A percentile compares a stretch with the other conserved stretches of the same genome.
Conservation (phyloP, 2,888 invertebrate genomes). For the Lacanobia wlatinum region DNA sequence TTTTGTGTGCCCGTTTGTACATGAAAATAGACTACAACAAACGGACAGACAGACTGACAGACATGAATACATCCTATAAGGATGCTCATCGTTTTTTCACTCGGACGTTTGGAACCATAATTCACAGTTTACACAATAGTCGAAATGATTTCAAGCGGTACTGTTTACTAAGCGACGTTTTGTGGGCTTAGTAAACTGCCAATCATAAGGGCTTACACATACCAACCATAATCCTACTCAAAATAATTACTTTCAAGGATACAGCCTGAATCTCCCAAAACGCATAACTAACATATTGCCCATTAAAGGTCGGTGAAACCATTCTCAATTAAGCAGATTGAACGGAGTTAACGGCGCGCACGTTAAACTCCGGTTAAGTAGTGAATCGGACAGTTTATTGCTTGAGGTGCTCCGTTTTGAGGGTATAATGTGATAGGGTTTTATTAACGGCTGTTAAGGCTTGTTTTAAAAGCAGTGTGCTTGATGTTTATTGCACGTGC, state of each 20-base stretch:
- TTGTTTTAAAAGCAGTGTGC: constrained; percentile 65
- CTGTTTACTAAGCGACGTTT: not conserved
- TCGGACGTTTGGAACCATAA: too few species aligned
- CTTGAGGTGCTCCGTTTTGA: constrained; percentile 79
- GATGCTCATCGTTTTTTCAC: too few species aligned
- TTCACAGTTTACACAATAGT: too few species aligned
- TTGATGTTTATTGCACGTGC: constrained; percentile 66
- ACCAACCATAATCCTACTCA: constrained; percentile 42
- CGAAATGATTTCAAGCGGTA: not conserved
- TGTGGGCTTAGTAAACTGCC: constrained; percentile 3
- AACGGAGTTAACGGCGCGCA: constrained; percentile 82
- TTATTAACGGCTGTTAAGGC: constrained; percentile 68
- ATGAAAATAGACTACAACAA: too few species aligned
- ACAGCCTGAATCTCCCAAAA: constrained; percentile 60
- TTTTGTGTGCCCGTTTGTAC: too few species aligned
- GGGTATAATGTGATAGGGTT: constrained; percentile 69
- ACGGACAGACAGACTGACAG: too few species aligned
- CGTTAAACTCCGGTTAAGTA: constrained; percentile 86
- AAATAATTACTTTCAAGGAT: constrained; percentile 61
- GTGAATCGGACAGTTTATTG: constrained; percentile 87
- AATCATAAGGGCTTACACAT: constrained; percentile 23
- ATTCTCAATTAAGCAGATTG: constrained; percentile 89
- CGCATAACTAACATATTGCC: constrained; percentile 74
- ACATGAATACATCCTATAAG: too few species aligned
- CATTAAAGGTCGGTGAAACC: constrained; percentile 82